These are phyloP conservation scores for Emys orbicularis DNA, from an alignment of 2,797 vertebrate species.

Conservation along the genomic window DNA sequence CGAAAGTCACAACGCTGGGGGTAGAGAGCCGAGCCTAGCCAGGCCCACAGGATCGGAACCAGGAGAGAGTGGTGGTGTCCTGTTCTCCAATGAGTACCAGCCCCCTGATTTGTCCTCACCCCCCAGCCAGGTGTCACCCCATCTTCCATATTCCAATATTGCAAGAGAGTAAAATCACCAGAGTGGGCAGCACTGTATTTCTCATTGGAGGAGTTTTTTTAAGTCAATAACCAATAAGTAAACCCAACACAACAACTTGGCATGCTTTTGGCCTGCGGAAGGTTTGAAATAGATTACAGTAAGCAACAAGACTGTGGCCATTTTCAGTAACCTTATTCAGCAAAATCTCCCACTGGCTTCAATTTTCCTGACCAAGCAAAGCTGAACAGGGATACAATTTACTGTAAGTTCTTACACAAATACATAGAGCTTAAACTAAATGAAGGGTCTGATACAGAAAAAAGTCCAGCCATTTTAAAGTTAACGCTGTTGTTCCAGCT, in stretches of 20 bases:
- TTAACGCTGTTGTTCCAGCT: neutral
- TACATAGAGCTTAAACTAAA: neutral
- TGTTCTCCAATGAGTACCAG: neutral
- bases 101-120: neutral
- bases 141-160: neutral
- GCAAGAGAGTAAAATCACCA: neutral
- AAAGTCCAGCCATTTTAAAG: neutral
- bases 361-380: accelerated
- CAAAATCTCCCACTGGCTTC: neutral
- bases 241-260: neutral
- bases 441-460: neutral
- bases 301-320: neutral
- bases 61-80: neutral
- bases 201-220: neutral
- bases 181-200: neutral
- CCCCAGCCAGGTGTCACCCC: neutral
- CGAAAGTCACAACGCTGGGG: neutral
- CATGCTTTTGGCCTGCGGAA: neutral
- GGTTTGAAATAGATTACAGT: neutral
- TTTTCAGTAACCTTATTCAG: neutral
- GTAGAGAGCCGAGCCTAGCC: neutral
- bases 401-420: neutral
- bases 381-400: accelerated
- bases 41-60: neutral
- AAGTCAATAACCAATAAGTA: neutral